Evolutionary conservation across 2,888 invertebrate species (phyloP).

Genomic region (Drosophila paucipuncta): DNA sequence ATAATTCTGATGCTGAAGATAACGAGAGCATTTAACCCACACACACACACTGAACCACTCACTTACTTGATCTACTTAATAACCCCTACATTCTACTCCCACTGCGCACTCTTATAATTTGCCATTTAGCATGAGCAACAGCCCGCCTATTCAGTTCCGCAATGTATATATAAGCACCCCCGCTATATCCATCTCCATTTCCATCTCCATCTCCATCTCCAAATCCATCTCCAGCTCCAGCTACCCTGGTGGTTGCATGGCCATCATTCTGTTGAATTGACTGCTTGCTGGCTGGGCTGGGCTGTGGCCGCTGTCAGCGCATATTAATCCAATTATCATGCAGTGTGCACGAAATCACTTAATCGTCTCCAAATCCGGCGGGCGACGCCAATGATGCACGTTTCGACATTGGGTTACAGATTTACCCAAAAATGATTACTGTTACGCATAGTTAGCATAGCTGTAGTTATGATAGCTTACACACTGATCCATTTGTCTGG

Average conservation of each 20-base stretch:
- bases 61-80: slow-evolving; percentile 39
- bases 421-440: slow-evolving; percentile 30
- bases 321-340: slow-evolving; percentile 84
- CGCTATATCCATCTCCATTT: slow-evolving; percentile 3
- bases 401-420: slow-evolving; percentile 38
- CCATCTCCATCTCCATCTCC: neutral
- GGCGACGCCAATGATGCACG: slow-evolving; percentile 46
- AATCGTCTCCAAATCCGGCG: slow-evolving; percentile 79
- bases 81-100: slow-evolving; percentile 42
- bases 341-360: slow-evolving; percentile 81
- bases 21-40: slow-evolving; percentile 63
- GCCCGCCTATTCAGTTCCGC: slow-evolving; percentile 51
- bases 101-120: slow-evolving; percentile 53
- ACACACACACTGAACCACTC: slow-evolving; percentile 28
- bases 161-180: slow-evolving; percentile 34
- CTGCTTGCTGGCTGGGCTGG: neutral
- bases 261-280: slow-evolving; percentile 50
- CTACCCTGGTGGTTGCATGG: slow-evolving; percentile 41
- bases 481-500: slow-evolving; percentile 4
- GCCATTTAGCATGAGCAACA: slow-evolving; percentile 47
- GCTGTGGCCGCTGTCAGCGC: slow-evolving; percentile 66
- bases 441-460: slow-evolving; percentile 53
- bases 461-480: slow-evolving; percentile 37
- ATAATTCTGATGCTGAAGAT: slow-evolving; percentile 56
- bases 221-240: slow-evolving; percentile 1